Evolutionary conservation across 2,113 vertebrate species (phyloP).

Genomic region (Phrynosoma blainvillii): DNA sequence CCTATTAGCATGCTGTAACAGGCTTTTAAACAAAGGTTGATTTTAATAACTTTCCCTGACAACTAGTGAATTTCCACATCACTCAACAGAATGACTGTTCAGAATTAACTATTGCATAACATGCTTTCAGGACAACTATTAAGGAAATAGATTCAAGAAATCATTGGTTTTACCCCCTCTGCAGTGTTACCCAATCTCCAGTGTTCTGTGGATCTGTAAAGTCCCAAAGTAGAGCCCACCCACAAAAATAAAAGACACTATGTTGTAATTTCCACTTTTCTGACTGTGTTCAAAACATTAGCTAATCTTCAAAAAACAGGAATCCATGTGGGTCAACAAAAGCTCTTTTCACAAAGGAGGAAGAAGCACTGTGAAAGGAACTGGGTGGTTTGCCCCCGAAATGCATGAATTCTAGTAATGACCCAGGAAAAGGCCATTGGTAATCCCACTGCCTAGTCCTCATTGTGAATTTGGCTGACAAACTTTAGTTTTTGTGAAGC

Average conservation of each 20-base stretch:
- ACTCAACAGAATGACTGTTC: neutral
- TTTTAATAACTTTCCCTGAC: neutral
- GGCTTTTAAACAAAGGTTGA: too few species aligned
- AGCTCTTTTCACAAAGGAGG: neutral
- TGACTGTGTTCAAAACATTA: neutral
- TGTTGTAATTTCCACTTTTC: constrained; percentile 15
- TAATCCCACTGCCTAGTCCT: too few species aligned
- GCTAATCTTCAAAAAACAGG: neutral
- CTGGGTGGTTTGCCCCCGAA: neutral
- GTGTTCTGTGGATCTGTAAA: neutral
- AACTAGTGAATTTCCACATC: neutral
- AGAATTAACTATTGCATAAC: neutral
- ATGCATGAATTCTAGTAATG: neutral
- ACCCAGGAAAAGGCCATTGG: neutral
- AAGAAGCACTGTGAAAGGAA: neutral
- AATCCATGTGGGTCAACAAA: neutral
- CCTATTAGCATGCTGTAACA: neutral
- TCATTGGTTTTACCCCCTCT: neutral
- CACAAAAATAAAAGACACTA: neutral
- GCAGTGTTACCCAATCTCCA: too few species aligned
- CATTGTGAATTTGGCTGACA: too few species aligned
- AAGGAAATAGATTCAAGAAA: neutral
- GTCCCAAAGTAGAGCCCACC: neutral
- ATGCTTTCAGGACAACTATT: too few species aligned
- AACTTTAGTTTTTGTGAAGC: too few species aligned